Evolutionary conservation across 2,888 invertebrate species (phyloP), one percentile per base, ranked within the genome.

Genomic region (Unio pictorum): DNA sequence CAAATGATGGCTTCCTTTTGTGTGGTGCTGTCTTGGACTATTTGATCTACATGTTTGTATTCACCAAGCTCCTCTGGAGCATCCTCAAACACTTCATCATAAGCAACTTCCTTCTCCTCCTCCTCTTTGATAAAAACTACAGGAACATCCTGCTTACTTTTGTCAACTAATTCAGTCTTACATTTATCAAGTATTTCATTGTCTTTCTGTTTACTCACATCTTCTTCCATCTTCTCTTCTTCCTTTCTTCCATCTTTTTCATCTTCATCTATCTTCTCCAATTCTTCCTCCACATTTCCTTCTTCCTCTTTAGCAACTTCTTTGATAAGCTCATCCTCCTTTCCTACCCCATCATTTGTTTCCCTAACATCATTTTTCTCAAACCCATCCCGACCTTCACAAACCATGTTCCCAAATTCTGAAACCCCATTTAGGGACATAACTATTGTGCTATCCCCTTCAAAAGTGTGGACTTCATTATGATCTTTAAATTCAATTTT

Each of bases 141-240:
- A 45, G n/a, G 56, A 65, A 30, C n/a, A 7, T 56, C 28, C n/a
- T 30, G 26, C 57, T 58, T n/a, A 6, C n/a, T 64, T 54, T 60
- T 59, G 5, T 59, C 26, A 23, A 34, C 6, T 11, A 26, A 54
- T 18, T 26, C 34, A 20, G 4, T 30, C 26, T 34, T 17, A 26
- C 61, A 56, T 28, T 65, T 61, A n/a, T 55, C 66, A 65, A 61
- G 62, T 64, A n/a, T 56, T 26, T 55, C 71, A 30, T 65, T 59
- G 8, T 34, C 65, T 45, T n/a, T 55, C 18, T 64, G 67, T 28
- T 61, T 23, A 65, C 18, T 28, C 23, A 65, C 64, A 55, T 65
- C 58, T 18, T 26, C 34, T 3, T 15, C 58, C 17, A 54, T 45
- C 20, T 64, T 18, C 3, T 55, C 57, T 23, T 26, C 30, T 11